Conservation (phyloP, 2,113 vertebrate species). For the Polyodon spathula region DNA sequence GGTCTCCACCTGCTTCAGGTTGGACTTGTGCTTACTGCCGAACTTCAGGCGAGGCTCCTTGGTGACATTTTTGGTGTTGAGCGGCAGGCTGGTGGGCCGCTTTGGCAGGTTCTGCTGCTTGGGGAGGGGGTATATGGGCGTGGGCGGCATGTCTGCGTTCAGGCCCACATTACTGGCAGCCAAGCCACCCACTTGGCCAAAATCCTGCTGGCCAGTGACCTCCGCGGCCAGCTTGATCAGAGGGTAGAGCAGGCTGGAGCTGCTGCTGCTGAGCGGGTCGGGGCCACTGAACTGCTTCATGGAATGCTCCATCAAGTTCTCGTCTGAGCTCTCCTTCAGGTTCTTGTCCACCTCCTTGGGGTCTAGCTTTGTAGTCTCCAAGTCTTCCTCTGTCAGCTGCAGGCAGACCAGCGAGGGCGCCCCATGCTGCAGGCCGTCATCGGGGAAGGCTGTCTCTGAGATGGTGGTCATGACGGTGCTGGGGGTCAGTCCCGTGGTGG, state of each 20-base stretch:
- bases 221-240: constrained; percentile 94
- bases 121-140: constrained; percentile 80
- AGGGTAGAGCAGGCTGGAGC: constrained; percentile 87
- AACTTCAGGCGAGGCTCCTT: constrained; percentile 92
- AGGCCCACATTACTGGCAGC: constrained; percentile 38
- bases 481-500: constrained; percentile 80
- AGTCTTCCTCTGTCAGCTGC: constrained; percentile 92
- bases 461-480: constrained; percentile 84
- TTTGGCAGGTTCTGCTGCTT: constrained; percentile 98
- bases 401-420: constrained; percentile 82
- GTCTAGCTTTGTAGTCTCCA: constrained; percentile 95
- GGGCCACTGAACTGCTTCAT: constrained; percentile 96
- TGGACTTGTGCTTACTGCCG: constrained; percentile 92
- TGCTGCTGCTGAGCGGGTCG: constrained; percentile 85
- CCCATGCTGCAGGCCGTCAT: constrained; percentile 56
- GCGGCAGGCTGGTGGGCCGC: constrained; percentile 87
- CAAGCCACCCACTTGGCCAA: constrained; percentile 49
- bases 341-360: constrained; percentile 98
- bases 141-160: constrained; percentile 49
- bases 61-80: constrained; percentile 79
- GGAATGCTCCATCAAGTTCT: constrained; percentile 97
- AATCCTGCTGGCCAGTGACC: constrained; percentile 74
- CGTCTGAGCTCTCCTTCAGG: constrained; percentile 96
- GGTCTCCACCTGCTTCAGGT: constrained; percentile 94
- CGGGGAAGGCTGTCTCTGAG: constrained; percentile 72